Evolutionary conservation across 2,888 invertebrate genomes (phyloP), one percentile per base, ranked within the genome.

Genomic region (Apodemia hepburni): DNA sequence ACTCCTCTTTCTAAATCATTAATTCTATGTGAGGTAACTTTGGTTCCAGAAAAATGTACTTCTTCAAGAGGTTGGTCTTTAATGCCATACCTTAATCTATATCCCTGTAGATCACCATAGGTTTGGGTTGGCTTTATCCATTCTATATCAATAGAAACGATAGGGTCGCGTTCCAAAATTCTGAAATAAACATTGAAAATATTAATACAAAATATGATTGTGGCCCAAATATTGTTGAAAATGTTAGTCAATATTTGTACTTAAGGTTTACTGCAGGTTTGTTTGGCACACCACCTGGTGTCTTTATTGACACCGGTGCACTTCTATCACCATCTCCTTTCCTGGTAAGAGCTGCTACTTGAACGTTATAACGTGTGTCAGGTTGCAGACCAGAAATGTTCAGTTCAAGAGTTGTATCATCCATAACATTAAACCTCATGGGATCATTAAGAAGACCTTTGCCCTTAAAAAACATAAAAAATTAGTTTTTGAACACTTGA

Each of bases 241-340:
- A n/a, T 27, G 5, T 2, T 27, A 12, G 15, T 27, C 9, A 33
- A 18, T 45, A 47, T 35, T 47, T 93, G 88, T 85, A 96, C 96
- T 97, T 97, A 59, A 97, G 92, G 75, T 93, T 96, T 61, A 98
- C 94, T 64, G 95, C 94, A 57, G 98, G 97, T 73, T 96, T 92
- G 71, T 96, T 96, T 49, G 98, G 98, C 62, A 98, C 98, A 69
- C 98, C 98, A 62, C 98, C 98, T 35, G 98, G 98, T 1, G 99
- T 99, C 85, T 95, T 96, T 2, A 98, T 95, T 66, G 94, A 94
- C 64, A 96, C 96, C 29, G 97, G 96, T 66, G 95, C 91, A 80
- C 98, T 98, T 69, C 98, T 93, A 82, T 97, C 96, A 22, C 99
- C 99, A 82, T 99, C 99, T 57, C 99, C 99, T 84, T 98, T 98